phyloP scores from a whole-genome alignment of 2,797 vertebrate species.

The Clamator glandarius region DNA sequence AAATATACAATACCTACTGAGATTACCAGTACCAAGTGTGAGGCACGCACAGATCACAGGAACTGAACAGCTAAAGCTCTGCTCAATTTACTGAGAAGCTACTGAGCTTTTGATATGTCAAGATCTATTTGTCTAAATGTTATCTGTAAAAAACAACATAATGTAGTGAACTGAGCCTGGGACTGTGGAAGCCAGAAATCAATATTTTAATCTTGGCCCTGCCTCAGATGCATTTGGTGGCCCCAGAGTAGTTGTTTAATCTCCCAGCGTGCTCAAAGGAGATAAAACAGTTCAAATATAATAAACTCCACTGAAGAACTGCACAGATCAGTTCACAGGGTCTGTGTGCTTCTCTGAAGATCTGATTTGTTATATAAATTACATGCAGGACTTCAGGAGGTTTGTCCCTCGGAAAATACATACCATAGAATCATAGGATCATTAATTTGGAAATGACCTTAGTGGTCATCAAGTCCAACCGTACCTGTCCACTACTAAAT shows the following conservation, averaged over 20 bases:
- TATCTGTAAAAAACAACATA: conserved; percentile 60
- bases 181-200: conserved; percentile 34
- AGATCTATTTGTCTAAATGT: conserved; percentile 59
- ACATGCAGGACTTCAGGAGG: background rate
- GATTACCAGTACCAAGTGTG: background rate
- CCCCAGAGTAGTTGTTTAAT: conserved; percentile 18
- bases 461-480: no score
- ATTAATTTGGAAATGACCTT: no score
- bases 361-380: background rate
- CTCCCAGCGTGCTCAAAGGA: background rate
- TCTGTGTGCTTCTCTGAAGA: background rate
- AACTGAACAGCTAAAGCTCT: conserved; percentile 43
- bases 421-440: no score
- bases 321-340: background rate
- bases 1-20: conserved; percentile 19
- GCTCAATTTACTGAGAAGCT: conserved; percentile 48
- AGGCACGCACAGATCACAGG: conserved; percentile 34
- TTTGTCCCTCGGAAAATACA: background rate
- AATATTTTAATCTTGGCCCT: conserved; percentile 45
- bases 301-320: conserved; percentile 8
- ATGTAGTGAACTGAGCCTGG: conserved; percentile 37
- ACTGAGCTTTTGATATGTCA: conserved; percentile 46
- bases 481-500: no score
- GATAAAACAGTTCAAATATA: conserved; percentile 40
- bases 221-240: background rate